A percentile compares a stretch with the other conserved stretches of the same genome.
Conservation (phyloP, 2,113 vertebrate genomes). For the Phodopus roborovskii region DNA sequence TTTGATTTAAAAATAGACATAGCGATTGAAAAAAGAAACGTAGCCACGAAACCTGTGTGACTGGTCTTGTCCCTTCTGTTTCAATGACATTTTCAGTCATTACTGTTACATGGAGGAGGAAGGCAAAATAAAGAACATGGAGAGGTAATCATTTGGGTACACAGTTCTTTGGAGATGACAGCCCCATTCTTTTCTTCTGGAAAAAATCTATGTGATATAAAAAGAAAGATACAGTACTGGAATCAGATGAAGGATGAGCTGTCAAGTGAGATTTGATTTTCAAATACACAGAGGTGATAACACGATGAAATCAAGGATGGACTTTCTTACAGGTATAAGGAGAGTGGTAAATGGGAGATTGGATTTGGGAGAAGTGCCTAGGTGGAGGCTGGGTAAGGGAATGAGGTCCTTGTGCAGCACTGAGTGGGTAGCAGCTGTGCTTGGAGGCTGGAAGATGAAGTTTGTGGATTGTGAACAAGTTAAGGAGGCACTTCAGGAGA, state of each 20-base stretch:
- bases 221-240: conserved; percentile 9
- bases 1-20: conserved; percentile 21
- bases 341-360: not conserved
- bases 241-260: conserved; percentile 68
- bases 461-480: not conserved
- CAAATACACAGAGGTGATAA: conserved; percentile 37
- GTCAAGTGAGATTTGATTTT: conserved; percentile 72
- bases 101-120: not conserved
- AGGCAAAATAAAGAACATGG: not conserved
- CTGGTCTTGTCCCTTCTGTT: not conserved
- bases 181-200: conserved; percentile 55
- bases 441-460: not conserved
- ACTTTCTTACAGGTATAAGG: not conserved
- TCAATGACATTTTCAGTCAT: not conserved
- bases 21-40: not conserved
- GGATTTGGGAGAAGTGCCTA: not conserved
- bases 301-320: not conserved
- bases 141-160: conserved; percentile 9
- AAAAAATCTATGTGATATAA: conserved; percentile 35
- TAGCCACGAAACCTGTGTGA: not conserved
- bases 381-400: fast-evolving
- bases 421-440: too few species aligned
- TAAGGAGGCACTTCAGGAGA: not conserved
- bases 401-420: not conserved
- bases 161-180: conserved; percentile 57